Percentiles rank a stretch among this genome's conserved stretches.
These are phyloP conservation scores for Papilio elwesi DNA, from an alignment of 2,888 invertebrate species.

Conservation along the genomic window DNA sequence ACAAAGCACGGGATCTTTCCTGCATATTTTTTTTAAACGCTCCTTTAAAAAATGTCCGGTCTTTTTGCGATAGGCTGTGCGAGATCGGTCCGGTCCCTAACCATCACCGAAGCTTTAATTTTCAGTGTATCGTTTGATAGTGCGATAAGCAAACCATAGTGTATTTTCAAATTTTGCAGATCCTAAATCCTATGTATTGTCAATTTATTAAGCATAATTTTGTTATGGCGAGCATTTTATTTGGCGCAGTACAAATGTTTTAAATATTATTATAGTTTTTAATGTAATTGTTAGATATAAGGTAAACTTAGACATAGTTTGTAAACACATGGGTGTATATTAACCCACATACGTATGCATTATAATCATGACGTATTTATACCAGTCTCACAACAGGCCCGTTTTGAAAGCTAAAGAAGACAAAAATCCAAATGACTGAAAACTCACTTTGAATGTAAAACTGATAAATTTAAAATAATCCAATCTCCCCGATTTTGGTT, in stretches of 20 bases:
- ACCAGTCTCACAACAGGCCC: background rate
- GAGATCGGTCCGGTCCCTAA: too few relatives aligned
- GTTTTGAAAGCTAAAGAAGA: background rate
- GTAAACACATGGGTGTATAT: conserved; percentile 20
- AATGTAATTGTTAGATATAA: conserved; percentile 11
- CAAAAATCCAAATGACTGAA: background rate
- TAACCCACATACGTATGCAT: conserved; percentile 1
- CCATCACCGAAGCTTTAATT: too few relatives aligned
- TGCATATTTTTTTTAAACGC: too few relatives aligned
- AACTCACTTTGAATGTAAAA: background rate
- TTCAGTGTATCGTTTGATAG: too few relatives aligned
- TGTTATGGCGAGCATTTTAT: conserved; percentile 29
- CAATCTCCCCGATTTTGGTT: background rate
- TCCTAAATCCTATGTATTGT: conserved; percentile 1
- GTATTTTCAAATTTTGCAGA: too few relatives aligned
- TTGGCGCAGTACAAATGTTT: conserved; percentile 37
- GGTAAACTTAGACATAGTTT: background rate
- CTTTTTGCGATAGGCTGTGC: too few relatives aligned
- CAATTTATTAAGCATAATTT: conserved; percentile 35
- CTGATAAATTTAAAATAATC: background rate
- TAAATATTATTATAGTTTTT: conserved; percentile 17
- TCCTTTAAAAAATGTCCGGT: too few relatives aligned
- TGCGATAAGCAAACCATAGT: too few relatives aligned
- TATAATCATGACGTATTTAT: background rate
- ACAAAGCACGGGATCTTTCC: too few relatives aligned